Percentiles rank a stretch among this genome's conserved stretches.
phyloP scores from a whole-genome alignment of 2,888 invertebrate species.

The Amphipoea oculea region DNA sequence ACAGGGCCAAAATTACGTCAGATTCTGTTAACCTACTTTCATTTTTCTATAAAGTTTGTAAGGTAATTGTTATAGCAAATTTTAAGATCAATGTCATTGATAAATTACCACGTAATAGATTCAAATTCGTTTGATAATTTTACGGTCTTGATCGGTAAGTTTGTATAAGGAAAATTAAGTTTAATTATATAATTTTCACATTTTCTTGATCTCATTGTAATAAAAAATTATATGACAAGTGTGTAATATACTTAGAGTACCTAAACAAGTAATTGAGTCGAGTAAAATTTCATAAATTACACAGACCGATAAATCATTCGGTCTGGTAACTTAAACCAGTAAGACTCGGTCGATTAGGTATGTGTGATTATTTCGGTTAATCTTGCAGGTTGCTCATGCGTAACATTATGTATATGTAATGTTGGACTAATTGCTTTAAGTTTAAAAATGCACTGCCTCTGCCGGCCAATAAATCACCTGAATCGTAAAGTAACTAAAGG shows the following conservation, averaged over 20 bases:
- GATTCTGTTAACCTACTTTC: slow-evolving; percentile 79
- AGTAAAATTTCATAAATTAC: slow-evolving; percentile 55
- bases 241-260: not conserved
- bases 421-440: slow-evolving; percentile 32
- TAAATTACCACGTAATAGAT: slow-evolving; percentile 57
- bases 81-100: slow-evolving; percentile 66
- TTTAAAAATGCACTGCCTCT: slow-evolving; percentile 15
- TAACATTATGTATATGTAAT: slow-evolving; percentile 43
- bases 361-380: slow-evolving; percentile 50
- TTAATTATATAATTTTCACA: not conserved
- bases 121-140: slow-evolving; percentile 29
- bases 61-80: slow-evolving; percentile 67
- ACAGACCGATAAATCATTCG: slow-evolving; percentile 52
- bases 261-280: not conserved
- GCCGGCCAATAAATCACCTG: not conserved
- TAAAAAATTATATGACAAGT: slow-evolving; percentile 10
- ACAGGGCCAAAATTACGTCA: slow-evolving; percentile 81
- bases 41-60: slow-evolving; percentile 68
- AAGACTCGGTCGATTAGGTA: slow-evolving; percentile 54
- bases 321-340: slow-evolving; percentile 54
- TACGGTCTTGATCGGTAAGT: slow-evolving; percentile 8
- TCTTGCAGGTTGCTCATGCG: slow-evolving; percentile 35
- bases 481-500: slow-evolving; percentile 16
- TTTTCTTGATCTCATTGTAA: not conserved
- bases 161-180: slow-evolving; percentile 8